These are phyloP conservation scores for Xanthia togata DNA, from an alignment of 2,888 invertebrate genomes.

Conservation along the genomic window DNA sequence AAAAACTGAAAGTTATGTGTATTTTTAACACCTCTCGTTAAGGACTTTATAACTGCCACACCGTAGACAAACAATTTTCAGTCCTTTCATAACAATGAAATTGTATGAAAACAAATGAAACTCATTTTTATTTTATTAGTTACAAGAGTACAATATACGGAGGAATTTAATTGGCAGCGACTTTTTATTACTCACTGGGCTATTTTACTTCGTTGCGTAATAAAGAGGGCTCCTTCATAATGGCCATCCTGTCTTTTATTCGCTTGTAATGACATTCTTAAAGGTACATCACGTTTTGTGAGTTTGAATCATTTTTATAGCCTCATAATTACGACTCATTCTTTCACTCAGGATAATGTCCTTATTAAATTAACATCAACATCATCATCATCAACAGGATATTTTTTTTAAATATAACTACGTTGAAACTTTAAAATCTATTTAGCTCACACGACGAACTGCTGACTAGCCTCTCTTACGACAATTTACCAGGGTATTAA, in stretches of 20 bases:
- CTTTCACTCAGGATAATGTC: constrained; percentile 26
- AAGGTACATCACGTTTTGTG: constrained; percentile 60
- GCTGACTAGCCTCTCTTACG: not conserved
- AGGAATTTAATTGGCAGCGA: constrained; percentile 65
- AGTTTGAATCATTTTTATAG: constrained; percentile 50
- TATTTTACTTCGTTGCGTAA: constrained; percentile 61
- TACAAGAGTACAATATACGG: constrained; percentile 56
- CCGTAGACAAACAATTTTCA: constrained; percentile 10
- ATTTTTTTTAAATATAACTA: constrained; percentile 5
- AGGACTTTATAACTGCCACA: not conserved
- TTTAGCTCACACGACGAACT: not conserved
- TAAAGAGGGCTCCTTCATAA: constrained; percentile 64
- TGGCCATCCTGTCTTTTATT: constrained; percentile 66
- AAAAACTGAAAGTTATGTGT: not conserved
- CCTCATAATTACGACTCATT: constrained; percentile 42
- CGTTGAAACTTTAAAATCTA: not conserved
- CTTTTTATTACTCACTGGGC: constrained; percentile 63
- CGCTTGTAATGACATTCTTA: constrained; percentile 65
- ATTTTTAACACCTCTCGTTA: not conserved
- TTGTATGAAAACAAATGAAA: constrained; percentile 45
- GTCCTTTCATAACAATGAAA: constrained; percentile 28
- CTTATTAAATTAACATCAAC: constrained; percentile 35
- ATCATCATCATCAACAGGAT: constrained; percentile 5
- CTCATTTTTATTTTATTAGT: constrained; percentile 61
- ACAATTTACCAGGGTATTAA: not conserved